Percentiles rank a stretch among this genome's conserved stretches.
These are phyloP conservation scores for Clarias gariepinus DNA, from an alignment of 2,113 vertebrate genomes.

Conservation along the genomic window DNA sequence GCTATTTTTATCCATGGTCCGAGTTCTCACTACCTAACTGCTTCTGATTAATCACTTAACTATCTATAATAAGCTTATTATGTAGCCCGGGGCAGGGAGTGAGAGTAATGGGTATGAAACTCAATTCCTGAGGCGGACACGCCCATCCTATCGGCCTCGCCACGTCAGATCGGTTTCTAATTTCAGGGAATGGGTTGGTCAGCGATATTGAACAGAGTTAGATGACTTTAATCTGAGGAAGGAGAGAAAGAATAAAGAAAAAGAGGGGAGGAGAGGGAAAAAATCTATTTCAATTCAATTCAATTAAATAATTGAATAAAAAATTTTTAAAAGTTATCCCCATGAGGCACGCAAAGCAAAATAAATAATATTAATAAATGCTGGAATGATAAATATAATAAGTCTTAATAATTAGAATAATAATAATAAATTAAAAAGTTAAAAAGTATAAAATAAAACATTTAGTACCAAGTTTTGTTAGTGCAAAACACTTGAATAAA, in stretches of 20 bases:
- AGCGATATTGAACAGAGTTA: not conserved
- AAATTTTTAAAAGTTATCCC: no score
- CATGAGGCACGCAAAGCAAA: no score
- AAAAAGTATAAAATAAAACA: no score
- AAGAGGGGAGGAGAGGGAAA: not conserved
- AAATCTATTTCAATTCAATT: no score
- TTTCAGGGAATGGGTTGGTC: not conserved
- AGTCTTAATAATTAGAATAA: no score
- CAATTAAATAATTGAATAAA: no score
- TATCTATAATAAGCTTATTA: conserved; percentile 1
- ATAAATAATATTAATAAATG: no score
- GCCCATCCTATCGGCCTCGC: not conserved
- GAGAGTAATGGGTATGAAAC: not conserved
- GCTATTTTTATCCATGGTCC: not conserved
- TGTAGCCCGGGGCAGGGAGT: not conserved
- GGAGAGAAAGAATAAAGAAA: not conserved
- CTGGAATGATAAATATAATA: no score
- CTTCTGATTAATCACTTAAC: conserved; percentile 7
- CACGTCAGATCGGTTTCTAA: not conserved
- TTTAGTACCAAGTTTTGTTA: no score
- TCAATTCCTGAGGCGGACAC: not conserved
- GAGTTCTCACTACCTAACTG: not conserved
- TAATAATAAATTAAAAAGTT: no score
- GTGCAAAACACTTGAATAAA: no score
- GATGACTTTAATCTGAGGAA: not conserved